phyloP scores from a whole-genome alignment of 2,113 vertebrate genomes.

The Tetrao urogallus region DNA sequence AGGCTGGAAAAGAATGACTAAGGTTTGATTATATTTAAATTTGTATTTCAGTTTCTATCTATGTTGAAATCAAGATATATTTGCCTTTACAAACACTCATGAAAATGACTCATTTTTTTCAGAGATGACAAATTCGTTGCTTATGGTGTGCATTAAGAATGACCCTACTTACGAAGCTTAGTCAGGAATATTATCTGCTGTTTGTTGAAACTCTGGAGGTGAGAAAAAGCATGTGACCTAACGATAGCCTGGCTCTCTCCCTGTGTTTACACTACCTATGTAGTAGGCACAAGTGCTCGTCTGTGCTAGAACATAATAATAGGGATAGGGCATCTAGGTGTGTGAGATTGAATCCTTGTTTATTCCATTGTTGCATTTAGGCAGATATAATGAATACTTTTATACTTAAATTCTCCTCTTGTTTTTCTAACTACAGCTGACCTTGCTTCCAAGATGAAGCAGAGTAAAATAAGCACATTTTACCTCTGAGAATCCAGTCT shows the following conservation, averaged over 20 bases:
- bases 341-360: not conserved
- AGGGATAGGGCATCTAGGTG: not conserved
- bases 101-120: not conserved
- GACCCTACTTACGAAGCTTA: not conserved
- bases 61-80: constrained; percentile 11
- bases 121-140: not conserved
- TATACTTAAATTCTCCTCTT: not conserved
- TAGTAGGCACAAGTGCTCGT: not conserved
- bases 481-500: not conserved
- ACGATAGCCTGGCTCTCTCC: not conserved
- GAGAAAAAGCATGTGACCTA: not conserved
- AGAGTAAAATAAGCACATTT: not conserved
- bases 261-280: not conserved
- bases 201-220: not conserved
- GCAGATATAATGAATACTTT: not conserved
- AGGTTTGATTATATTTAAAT: constrained; percentile 24
- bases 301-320: not conserved
- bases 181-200: not conserved
- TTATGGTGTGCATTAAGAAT: not conserved
- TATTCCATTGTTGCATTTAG: not conserved
- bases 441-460: not conserved
- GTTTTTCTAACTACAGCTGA: not conserved
- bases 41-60: constrained; percentile 1
- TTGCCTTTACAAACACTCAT: not conserved
- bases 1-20: not conserved